phyloP scores from a whole-genome alignment of 1,140 invertebrate species.

The Octopus bimaculoides region DNA sequence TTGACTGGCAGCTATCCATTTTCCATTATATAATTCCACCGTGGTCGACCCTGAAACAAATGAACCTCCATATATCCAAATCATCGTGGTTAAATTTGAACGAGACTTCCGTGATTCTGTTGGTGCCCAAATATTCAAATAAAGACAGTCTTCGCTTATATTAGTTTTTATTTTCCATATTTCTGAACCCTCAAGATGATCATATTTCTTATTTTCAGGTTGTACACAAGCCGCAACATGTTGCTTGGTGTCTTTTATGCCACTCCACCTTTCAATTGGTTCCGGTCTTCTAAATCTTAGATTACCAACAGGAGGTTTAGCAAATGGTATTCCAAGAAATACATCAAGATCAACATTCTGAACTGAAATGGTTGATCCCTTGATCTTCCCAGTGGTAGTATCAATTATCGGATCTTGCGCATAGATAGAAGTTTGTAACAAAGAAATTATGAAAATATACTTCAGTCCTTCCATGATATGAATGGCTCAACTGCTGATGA shows the following conservation, averaged over 20 bases:
- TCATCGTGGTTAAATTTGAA: conserved; percentile 79
- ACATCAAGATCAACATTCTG: conserved; percentile 79
- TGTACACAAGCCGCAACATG: conserved; percentile 62
- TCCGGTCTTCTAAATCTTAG: conserved; percentile 83
- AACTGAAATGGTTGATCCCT: not conserved
- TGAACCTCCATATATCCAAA: conserved; percentile 95
- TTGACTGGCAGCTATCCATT: conserved; percentile 66
- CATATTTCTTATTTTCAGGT: conserved; percentile 19
- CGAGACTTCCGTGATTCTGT: conserved; percentile 36
- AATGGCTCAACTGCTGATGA: too few species aligned
- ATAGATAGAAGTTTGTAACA: not conserved
- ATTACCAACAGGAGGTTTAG: conserved; percentile 83
- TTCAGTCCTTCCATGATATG: not conserved
- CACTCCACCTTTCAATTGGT: conserved; percentile 56
- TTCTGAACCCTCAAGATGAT: conserved; percentile 48
- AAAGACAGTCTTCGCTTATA: conserved; percentile 91
- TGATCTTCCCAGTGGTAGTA: not conserved
- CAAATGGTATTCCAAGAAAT: conserved; percentile 87
- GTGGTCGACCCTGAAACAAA: conserved; percentile 86
- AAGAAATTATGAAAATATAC: not conserved
- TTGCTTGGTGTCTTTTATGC: conserved; percentile 39
- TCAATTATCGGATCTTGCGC: not conserved
- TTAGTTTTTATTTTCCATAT: conserved; percentile 96
- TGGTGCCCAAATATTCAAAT: conserved; percentile 82
- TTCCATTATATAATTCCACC: conserved; percentile 88